Evolutionary conservation across 2,888 invertebrate species (phyloP).

Genomic region (Unio delphinus): DNA sequence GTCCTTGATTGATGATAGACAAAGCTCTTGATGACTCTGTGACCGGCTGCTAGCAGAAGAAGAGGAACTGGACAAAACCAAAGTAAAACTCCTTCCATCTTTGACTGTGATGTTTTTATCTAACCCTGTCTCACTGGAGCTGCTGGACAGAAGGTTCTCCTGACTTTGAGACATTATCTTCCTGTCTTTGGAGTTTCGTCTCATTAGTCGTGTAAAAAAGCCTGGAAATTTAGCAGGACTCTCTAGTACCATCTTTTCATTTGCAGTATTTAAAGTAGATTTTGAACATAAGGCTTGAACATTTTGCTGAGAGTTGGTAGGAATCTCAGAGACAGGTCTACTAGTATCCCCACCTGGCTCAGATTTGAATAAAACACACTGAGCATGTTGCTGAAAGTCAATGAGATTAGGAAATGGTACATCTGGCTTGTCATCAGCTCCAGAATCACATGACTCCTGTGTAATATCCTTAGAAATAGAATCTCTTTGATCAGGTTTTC

Average conservation of each 20-base stretch:
- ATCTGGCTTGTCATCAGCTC: constrained; percentile 9
- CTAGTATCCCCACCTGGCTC: constrained; percentile 13
- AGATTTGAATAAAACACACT: constrained; percentile 17
- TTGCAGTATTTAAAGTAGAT: constrained; percentile 1
- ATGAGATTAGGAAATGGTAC: constrained; percentile 39
- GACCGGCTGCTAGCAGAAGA: constrained; percentile 31
- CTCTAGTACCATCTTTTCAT: constrained; percentile 12
- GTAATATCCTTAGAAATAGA: no score
- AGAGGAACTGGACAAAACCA: constrained; percentile 28
- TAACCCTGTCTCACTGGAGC: constrained; percentile 38
- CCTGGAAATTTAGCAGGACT: constrained; percentile 41
- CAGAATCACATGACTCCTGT: no score
- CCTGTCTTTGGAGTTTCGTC: constrained; percentile 59
- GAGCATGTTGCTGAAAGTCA: constrained; percentile 35
- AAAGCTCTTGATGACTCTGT: constrained; percentile 52
- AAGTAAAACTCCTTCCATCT: constrained; percentile 22
- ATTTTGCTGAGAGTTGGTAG: not conserved
- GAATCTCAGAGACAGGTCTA: no score
- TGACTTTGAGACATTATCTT: constrained; percentile 56
- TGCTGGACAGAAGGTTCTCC: constrained; percentile 50
- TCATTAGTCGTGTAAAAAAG: constrained; percentile 56
- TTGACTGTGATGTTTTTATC: constrained; percentile 24
- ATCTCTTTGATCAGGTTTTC: no score
- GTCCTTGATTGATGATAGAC: constrained; percentile 22
- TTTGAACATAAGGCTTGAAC: constrained; percentile 3